Conservation (phyloP, 2,888 invertebrate genomes). For the Tryphoninae sp. region DNA sequence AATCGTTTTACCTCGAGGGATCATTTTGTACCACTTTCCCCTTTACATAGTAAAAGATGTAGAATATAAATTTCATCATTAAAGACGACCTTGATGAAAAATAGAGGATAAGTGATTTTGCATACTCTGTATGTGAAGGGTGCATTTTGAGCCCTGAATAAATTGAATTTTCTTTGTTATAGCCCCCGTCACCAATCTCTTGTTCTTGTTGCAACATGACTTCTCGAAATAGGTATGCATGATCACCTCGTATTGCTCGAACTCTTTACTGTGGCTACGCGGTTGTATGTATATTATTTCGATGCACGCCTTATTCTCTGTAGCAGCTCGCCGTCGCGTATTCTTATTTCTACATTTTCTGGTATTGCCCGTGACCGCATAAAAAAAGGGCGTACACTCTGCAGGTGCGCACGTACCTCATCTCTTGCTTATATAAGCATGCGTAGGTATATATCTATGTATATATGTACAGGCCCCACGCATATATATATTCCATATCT, state of each 20-base stretch:
- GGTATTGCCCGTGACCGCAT: conserved; percentile 34
- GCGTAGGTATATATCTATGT: not conserved
- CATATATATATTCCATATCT: not conserved
- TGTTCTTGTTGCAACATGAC: conserved; percentile 2
- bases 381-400: conserved; percentile 29
- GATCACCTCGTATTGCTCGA: not conserved
- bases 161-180: not conserved
- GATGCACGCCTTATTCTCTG: conserved; percentile 22
- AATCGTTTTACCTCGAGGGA: too few species aligned
- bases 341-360: conserved; percentile 15
- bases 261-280: conserved; percentile 11
- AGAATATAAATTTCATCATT: too few species aligned
- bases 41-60: too few species aligned
- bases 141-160: conserved; percentile 9
- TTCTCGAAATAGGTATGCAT: conserved; percentile 34
- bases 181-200: conserved; percentile 8
- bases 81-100: not conserved
- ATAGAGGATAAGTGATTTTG: not conserved
- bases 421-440: conserved; percentile 28
- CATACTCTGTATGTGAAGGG: not conserved
- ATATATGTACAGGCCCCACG: not conserved
- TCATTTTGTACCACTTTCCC: too few species aligned
- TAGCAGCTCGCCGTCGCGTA: conserved; percentile 26
- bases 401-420: conserved; percentile 18
- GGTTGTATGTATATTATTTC: conserved; percentile 22